Evolutionary conservation across 1,140 invertebrate species (phyloP).

Genomic region (Drosophila pseudoobscura): DNA sequence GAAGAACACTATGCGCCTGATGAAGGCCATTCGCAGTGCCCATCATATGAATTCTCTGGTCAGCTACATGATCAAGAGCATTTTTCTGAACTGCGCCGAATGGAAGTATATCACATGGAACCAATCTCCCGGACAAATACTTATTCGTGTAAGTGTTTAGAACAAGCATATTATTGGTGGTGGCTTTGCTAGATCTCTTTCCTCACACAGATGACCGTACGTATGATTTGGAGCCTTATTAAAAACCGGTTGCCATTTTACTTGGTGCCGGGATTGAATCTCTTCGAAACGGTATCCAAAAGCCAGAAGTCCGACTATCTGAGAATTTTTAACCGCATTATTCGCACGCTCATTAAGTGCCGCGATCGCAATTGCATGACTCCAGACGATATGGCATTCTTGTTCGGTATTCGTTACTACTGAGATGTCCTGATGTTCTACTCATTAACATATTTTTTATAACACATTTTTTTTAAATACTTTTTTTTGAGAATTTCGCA

Average conservation of each 20-base stretch:
- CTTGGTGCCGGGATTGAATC: slow-evolving; percentile 38
- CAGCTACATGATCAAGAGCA: slow-evolving; percentile 52
- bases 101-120: slow-evolving; percentile 16
- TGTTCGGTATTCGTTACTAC: slow-evolving; percentile 13
- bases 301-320: not conserved
- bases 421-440: no score
- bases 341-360: slow-evolving; percentile 9
- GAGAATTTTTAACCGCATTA: not conserved
- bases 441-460: no score
- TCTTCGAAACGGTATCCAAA: slow-evolving; percentile 9
- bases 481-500: no score
- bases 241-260: slow-evolving; percentile 30
- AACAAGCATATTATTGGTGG: not conserved
- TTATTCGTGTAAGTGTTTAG: slow-evolving; percentile 38
- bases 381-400: slow-evolving; percentile 8
- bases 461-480: no score
- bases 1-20: slow-evolving; percentile 47
- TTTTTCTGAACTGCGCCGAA: slow-evolving; percentile 22
- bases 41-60: slow-evolving; percentile 33
- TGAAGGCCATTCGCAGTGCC: slow-evolving; percentile 47
- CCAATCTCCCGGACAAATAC: slow-evolving; percentile 36
- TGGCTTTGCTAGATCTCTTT: not conserved
- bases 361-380: slow-evolving; percentile 6
- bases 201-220: slow-evolving; percentile 14
- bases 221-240: no score